Percentiles rank a stretch among this genome's conserved stretches.
These are phyloP conservation scores for Bellardia bayeri DNA, from an alignment of 2,888 invertebrate species.

Conservation along the genomic window DNA sequence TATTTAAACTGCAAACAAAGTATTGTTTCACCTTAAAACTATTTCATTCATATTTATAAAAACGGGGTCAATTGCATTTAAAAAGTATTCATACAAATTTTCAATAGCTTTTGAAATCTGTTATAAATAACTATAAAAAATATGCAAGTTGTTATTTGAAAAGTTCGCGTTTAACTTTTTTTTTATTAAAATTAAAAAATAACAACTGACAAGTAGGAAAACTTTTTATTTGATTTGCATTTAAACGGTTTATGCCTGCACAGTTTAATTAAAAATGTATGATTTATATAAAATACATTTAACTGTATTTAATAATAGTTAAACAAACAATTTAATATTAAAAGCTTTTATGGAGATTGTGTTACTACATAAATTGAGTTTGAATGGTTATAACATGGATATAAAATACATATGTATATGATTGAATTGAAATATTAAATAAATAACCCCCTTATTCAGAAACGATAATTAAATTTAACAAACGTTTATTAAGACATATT, in stretches of 20 bases:
- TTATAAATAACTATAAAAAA: constrained; percentile 7
- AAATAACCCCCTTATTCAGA: no score
- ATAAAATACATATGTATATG: no score
- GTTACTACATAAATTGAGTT: no score
- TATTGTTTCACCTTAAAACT: background rate
- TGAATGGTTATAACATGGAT: no score
- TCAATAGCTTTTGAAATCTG: background rate
- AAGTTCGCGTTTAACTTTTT: background rate
- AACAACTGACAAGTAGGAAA: constrained; percentile 4
- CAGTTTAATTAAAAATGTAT: background rate
- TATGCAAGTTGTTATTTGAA: background rate
- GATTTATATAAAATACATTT: background rate
- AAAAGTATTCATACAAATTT: background rate
- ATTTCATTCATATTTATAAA: background rate
- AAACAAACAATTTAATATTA: background rate
- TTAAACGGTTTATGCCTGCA: background rate
- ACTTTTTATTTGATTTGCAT: constrained; percentile 8
- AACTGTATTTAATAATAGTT: background rate
- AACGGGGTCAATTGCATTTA: constrained; percentile 7
- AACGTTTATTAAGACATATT: no score
- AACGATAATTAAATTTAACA: no score
- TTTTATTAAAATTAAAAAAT: background rate
- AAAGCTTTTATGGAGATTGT: no score
- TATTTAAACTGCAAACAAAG: background rate
- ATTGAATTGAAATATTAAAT: no score